phyloP scores from a whole-genome alignment of 2,113 vertebrate genomes.

The Apeltes quadracus region DNA sequence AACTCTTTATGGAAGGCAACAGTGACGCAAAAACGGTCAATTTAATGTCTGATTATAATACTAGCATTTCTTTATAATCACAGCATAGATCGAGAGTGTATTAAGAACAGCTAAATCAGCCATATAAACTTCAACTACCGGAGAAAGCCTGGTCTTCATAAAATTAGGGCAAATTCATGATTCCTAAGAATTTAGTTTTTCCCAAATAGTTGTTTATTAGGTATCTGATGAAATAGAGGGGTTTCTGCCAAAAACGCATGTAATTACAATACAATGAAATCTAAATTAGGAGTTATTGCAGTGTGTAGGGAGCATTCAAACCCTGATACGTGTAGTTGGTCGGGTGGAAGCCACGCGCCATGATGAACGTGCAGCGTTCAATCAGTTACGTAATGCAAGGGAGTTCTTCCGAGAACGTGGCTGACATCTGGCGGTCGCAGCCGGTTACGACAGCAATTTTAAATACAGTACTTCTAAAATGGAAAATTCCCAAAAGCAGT shows the following conservation, averaged over 20 bases:
- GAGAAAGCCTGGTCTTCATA: neutral
- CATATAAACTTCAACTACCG: neutral
- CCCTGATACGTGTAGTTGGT: too few species aligned
- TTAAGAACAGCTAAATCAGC: neutral
- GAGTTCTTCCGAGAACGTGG: neutral
- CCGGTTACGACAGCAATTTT: too few species aligned
- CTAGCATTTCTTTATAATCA: neutral
- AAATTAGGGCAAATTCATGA: neutral
- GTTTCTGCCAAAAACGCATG: too few species aligned
- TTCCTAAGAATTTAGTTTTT: neutral
- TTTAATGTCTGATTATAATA: too few species aligned
- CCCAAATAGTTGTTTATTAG: too few species aligned
- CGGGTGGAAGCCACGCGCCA: neutral
- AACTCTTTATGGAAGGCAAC: neutral
- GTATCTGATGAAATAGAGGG: too few species aligned
- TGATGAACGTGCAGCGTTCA: neutral
- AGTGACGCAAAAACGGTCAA: neutral
- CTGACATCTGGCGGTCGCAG: slow-evolving; percentile 53
- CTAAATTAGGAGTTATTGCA: neutral
- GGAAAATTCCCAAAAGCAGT: neutral
- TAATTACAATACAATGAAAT: too few species aligned
- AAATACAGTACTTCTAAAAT: neutral
- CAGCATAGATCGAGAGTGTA: neutral
- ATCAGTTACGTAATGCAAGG: slow-evolving; percentile 30
- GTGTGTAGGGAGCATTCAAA: neutral